Percentiles rank a stretch among this genome's conserved stretches.
Conservation (phyloP, 2,113 vertebrate genomes). For the Muntiacus reevesi region DNA sequence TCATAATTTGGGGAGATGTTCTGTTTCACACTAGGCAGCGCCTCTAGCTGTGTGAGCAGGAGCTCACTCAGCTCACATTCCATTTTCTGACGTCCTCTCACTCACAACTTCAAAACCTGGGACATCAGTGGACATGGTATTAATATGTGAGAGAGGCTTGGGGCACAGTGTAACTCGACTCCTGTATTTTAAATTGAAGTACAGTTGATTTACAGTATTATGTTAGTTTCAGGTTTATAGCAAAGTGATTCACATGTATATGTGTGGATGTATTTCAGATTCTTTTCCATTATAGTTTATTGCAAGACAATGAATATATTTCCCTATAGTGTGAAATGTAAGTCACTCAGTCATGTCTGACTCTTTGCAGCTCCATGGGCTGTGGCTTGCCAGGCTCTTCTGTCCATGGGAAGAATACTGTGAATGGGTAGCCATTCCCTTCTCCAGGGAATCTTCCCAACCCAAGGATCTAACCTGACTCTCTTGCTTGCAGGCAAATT, state of each 20-base stretch:
- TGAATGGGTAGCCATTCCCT: too few relatives aligned
- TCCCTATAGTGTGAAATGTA: not conserved
- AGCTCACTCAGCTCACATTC: not conserved
- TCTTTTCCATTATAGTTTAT: not conserved
- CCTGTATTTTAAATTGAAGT: not conserved
- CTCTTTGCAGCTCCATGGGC: too few relatives aligned
- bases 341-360: too few relatives aligned
- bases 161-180: not conserved
- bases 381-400: too few relatives aligned
- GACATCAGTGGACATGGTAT: not conserved
- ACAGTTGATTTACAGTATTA: not conserved
- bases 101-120: not conserved
- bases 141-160: not conserved
- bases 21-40: not conserved
- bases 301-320: not conserved
- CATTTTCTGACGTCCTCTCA: not conserved
- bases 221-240: not conserved
- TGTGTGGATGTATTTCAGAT: not conserved
- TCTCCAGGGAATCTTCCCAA: too few relatives aligned
- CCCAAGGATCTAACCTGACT: too few relatives aligned
- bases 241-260: not conserved
- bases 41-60: not conserved
- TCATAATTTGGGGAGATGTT: not conserved
- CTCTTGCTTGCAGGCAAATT: too few relatives aligned
- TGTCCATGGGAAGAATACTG: too few relatives aligned